A percentile compares a stretch with the other conserved stretches of the same genome.
Evolutionary conservation across 2,888 invertebrate genomes (phyloP).

Genomic region (Lepas anatifera): DNA sequence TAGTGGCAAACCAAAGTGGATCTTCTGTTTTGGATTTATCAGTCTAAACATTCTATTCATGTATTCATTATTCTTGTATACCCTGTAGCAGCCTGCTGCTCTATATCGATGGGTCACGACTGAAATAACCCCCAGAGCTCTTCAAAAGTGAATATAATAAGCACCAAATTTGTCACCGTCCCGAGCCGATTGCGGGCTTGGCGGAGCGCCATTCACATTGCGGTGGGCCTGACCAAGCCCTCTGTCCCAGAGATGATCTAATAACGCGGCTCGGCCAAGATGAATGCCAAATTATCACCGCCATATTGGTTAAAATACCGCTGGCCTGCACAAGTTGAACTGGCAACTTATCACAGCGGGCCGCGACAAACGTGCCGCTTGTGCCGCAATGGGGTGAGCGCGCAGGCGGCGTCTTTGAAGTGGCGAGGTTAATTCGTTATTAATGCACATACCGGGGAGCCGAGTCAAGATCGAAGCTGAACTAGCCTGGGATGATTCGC

Average conservation of each 20-base stretch:
- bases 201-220: background rate
- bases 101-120: background rate
- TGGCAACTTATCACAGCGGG: background rate
- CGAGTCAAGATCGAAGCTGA: background rate
- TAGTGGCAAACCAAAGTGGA: no score
- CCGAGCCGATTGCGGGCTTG: background rate
- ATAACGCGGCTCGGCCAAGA: background rate
- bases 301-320: slow-evolving; percentile 10
- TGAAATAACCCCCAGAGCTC: no score
- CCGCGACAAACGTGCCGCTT: background rate
- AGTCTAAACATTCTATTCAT: no score
- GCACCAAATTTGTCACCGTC: background rate
- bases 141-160: background rate
- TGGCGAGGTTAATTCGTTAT: background rate
- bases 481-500: background rate
- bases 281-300: slow-evolving; percentile 1
- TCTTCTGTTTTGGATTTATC: no score
- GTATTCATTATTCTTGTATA: no score
- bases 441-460: slow-evolving; percentile 8
- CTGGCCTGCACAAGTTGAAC: background rate
- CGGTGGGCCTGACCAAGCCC: background rate
- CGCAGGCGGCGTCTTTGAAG: background rate
- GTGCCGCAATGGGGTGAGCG: background rate
- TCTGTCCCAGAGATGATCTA: background rate
- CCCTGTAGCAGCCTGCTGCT: no score